A percentile compares a stretch with the other conserved stretches of the same genome.
These are phyloP conservation scores for Lepidothrix coronata DNA, from an alignment of 2,113 vertebrate species.

Conservation along the genomic window DNA sequence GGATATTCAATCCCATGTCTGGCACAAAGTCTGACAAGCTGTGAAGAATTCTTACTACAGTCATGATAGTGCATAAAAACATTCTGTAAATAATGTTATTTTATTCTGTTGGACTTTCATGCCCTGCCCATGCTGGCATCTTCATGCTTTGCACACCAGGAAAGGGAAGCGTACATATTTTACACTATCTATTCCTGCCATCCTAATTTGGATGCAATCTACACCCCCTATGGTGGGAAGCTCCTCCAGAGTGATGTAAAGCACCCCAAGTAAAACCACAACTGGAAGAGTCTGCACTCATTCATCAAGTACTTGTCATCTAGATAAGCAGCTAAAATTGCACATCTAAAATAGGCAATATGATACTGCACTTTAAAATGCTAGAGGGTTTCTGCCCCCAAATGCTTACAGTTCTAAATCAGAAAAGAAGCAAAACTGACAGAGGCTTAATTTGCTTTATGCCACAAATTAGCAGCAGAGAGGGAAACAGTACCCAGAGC, in stretches of 20 bases:
- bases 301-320: background rate
- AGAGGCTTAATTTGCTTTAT: background rate
- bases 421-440: background rate
- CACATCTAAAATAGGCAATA: background rate
- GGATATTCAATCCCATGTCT: rapidly evolving
- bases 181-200: background rate
- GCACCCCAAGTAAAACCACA: background rate
- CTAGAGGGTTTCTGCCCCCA: background rate
- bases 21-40: background rate
- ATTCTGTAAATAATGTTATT: background rate
- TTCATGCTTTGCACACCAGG: background rate
- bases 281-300: background rate
- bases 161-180: background rate
- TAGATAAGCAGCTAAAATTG: background rate
- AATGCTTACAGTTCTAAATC: background rate
- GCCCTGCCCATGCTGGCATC: background rate
- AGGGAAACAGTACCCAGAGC: background rate
- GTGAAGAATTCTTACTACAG: background rate
- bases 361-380: background rate
- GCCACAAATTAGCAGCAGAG: background rate
- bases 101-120: background rate
- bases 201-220: background rate
- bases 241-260: background rate
- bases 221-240: background rate
- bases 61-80: background rate